Evolutionary conservation across 2,113 vertebrate species (phyloP).

Genomic region (Actinemys pallida): DNA sequence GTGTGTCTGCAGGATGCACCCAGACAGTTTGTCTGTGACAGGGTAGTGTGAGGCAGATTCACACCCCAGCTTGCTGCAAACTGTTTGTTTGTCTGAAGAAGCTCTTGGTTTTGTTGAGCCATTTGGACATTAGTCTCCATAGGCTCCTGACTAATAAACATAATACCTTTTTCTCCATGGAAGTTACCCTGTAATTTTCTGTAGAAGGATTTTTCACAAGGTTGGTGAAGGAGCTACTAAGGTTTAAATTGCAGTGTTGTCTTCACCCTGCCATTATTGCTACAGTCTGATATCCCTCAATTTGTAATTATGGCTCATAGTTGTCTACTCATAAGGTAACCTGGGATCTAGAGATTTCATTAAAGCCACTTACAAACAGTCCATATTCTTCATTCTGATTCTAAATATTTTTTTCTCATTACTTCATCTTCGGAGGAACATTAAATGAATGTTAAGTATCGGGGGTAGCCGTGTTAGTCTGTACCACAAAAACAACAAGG

Average conservation of each 20-base stretch:
- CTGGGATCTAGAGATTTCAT: neutral
- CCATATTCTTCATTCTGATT: neutral
- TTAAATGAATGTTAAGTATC: neutral
- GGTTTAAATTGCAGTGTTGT: neutral
- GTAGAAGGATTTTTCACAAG: neutral
- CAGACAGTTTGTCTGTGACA: neutral
- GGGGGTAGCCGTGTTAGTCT: too few relatives aligned
- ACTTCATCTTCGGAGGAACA: neutral
- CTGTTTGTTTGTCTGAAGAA: neutral
- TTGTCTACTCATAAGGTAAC: neutral
- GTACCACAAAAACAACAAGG: too few relatives aligned
- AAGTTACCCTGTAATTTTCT: neutral
- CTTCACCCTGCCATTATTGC: neutral
- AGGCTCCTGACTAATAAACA: neutral
- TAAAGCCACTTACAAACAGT: neutral
- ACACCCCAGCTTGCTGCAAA: neutral
- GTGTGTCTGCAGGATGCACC: too few relatives aligned
- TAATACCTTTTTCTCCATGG: neutral
- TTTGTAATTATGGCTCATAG: neutral
- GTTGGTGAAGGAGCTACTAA: neutral
- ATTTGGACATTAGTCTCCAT: neutral
- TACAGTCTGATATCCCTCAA: neutral
- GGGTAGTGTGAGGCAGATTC: neutral
- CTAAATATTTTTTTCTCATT: neutral
- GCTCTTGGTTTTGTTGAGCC: neutral